Base-by-base conservation (phyloP, 2,888 invertebrate species). In the Acholoe squamosa region DNA sequence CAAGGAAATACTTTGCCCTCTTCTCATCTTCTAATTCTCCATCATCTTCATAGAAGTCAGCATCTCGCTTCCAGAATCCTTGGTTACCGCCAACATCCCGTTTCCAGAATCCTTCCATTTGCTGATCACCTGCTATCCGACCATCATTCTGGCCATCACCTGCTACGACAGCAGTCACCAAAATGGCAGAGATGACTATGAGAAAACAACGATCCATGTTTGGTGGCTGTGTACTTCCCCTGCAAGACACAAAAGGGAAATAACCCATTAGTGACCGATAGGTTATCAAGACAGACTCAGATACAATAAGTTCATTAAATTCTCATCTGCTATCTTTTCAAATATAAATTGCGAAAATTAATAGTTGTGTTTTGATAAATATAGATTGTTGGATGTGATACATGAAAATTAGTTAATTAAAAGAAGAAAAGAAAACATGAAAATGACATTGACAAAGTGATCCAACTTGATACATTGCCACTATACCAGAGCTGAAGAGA, bases 1-100 rank as follows among this genome's bases (percentile, higher is more conserved):
- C 90, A 3, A 90, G 76, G 61, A 90, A 90, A 54, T 90, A 90
- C 54, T 84, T 90, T 0, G 80, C 90, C 0, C 90, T 0, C 34
- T 90, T 90, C 31, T 84, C 90, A 33, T 25, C 19, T 25, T 56
- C 86, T 1, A 25, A 10, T 16, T 54, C 86, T 10, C 31, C 31
- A 3, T 56, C 54, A 3, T 43, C 43, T 10, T 10, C 43, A 16
- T 86, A 56, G 28, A 51, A 86, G 1, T 52, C 16, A 25, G 54
- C 54, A 54, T 86, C 86, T 25, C 31, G 22, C 25, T 56, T 86
- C 86, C 86, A 86, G 56, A 86, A 86, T 52, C 86, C 86, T 86
- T 86, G 80, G 43, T 43, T 34, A 16, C 22, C 16, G 22, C n/a
- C 22, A 19, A 10, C 80, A 7, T 25, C 33, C 14, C 86, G 86